These are phyloP conservation scores for Acheta domesticus DNA, from an alignment of 2,888 invertebrate species.

Conservation along the genomic window DNA sequence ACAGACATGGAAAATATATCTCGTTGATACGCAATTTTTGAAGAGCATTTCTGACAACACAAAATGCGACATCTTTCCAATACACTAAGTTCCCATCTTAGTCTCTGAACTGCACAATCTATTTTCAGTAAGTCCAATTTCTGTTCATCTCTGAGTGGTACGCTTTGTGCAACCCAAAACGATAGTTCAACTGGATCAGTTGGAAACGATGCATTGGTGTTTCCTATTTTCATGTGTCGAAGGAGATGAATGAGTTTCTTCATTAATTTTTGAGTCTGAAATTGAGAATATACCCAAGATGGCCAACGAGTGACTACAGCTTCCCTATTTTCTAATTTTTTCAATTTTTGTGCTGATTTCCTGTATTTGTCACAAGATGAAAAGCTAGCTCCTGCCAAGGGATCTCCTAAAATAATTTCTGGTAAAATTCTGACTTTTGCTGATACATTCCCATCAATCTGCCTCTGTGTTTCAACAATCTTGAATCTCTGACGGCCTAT, in stretches of 20 bases:
- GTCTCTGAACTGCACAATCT: slow-evolving; percentile 65
- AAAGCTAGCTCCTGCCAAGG: slow-evolving; percentile 49
- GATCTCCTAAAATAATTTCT: slow-evolving; percentile 60
- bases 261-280: slow-evolving; percentile 53
- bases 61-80: slow-evolving; percentile 53
- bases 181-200: slow-evolving; percentile 63
- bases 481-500: slow-evolving; percentile 73
- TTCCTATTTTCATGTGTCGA: slow-evolving; percentile 43
- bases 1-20: slow-evolving; percentile 78
- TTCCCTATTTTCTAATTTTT: slow-evolving; percentile 43
- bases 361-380: slow-evolving; percentile 44
- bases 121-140: slow-evolving; percentile 61
- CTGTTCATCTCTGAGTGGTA: slow-evolving; percentile 64
- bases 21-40: slow-evolving; percentile 57
- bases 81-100: slow-evolving; percentile 56
- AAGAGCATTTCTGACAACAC: slow-evolving; percentile 52
- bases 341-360: slow-evolving; percentile 42
- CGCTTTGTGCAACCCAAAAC: slow-evolving; percentile 76
- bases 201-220: slow-evolving; percentile 25
- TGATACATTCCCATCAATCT: slow-evolving; percentile 52
- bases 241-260: slow-evolving; percentile 46
- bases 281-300: slow-evolving; percentile 62
- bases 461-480: slow-evolving; percentile 51
- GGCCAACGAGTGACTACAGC: slow-evolving; percentile 62
- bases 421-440: slow-evolving; percentile 66